Conservation (phyloP, 2,797 vertebrate species). For the Myotis pilosus region DNA sequence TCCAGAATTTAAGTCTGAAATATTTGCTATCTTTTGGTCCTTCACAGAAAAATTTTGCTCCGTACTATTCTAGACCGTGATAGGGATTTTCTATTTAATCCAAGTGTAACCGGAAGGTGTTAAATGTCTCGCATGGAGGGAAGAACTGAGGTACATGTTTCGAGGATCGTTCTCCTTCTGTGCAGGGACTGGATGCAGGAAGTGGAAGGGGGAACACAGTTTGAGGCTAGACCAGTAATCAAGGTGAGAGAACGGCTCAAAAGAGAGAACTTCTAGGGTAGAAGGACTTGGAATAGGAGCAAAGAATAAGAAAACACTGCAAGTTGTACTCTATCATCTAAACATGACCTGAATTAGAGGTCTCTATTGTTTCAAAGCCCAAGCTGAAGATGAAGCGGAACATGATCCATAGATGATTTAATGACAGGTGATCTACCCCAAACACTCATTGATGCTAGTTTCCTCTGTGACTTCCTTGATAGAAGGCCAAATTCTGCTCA, state of each 20-base stretch:
- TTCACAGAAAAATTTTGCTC: background rate
- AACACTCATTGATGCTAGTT: background rate
- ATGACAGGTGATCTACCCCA: background rate
- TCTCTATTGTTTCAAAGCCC: background rate
- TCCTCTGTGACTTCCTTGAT: background rate
- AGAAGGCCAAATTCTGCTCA: background rate
- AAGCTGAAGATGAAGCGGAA: background rate
- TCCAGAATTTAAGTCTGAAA: background rate
- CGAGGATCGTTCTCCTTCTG: background rate
- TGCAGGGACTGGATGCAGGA: background rate
- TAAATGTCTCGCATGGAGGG: background rate
- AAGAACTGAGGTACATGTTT: background rate
- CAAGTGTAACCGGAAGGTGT: background rate
- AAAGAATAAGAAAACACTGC: background rate
- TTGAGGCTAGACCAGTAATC: background rate
- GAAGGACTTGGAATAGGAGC: background rate
- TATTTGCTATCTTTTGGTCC: background rate
- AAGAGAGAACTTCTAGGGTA: background rate
- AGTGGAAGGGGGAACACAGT: background rate
- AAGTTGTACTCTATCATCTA: background rate
- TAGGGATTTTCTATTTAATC: background rate
- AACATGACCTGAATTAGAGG: background rate
- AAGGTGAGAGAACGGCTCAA: background rate
- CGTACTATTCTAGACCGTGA: background rate
- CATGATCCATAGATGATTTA: background rate